Percentiles rank a stretch among this genome's conserved stretches.
These are phyloP conservation scores for Osmerus eperlanus DNA, from an alignment of 2,113 vertebrate genomes.

Conservation along the genomic window DNA sequence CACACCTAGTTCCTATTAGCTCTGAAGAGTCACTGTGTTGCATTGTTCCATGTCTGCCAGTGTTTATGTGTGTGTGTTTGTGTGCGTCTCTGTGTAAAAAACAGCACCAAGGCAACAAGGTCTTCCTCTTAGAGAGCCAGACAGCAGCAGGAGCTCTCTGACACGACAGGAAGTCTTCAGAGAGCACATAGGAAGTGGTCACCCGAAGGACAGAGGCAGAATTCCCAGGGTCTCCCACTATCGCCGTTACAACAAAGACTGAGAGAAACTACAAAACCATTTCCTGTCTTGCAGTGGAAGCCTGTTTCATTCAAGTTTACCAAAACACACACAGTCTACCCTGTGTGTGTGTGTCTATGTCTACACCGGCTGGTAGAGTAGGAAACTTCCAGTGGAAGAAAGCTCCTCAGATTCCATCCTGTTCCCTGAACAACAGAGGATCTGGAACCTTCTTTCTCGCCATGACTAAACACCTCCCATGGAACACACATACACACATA, in stretches of 20 bases:
- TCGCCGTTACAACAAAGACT: not conserved
- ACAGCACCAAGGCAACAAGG: too few relatives aligned
- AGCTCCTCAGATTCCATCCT: too few relatives aligned
- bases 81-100: conserved; percentile 9
- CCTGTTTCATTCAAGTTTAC: not conserved
- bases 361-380: too few relatives aligned
- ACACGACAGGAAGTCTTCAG: conserved; percentile 51
- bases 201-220: conserved; percentile 31
- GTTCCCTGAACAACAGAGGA: not conserved
- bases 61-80: conserved; percentile 1
- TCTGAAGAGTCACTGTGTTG: not conserved
- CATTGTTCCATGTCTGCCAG: not conserved
- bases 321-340: not conserved
- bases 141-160: conserved; percentile 11
- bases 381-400: too few relatives aligned
- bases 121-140: too few relatives aligned
- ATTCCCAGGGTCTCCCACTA: not conserved
- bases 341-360: too few relatives aligned
- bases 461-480: not conserved
- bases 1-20: not conserved
- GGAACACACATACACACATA: conserved; percentile 12
- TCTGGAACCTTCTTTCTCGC: not conserved
- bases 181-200: conserved; percentile 47
- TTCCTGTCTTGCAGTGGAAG: not conserved
- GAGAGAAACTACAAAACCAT: too few relatives aligned